phyloP scores from a whole-genome alignment of 2,888 invertebrate species.

The Melangyna quadrimaculata region DNA sequence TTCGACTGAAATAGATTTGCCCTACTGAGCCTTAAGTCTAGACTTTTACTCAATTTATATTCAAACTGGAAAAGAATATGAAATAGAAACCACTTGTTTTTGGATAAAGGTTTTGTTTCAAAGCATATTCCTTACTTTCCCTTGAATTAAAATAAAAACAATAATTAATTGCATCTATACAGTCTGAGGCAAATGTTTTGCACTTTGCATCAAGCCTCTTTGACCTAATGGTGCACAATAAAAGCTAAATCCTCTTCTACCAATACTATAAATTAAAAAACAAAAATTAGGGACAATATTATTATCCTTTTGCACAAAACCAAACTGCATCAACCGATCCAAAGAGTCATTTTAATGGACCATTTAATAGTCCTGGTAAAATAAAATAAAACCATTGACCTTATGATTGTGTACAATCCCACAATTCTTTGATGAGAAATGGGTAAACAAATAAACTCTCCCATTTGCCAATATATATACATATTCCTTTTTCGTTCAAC shows the following conservation, averaged over 20 bases:
- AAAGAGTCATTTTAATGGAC: background rate
- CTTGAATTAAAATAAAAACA: background rate
- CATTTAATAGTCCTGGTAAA: slow-evolving; percentile 11
- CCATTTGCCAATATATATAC: background rate
- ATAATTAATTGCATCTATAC: background rate
- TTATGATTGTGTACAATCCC: background rate
- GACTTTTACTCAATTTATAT: too few species aligned
- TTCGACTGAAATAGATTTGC: too few species aligned
- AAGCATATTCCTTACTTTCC: background rate
- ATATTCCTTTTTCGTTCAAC: background rate
- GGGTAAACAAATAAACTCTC: background rate
- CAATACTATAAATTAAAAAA: background rate
- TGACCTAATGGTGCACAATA: background rate
- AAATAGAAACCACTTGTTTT: too few species aligned
- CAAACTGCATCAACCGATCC: background rate
- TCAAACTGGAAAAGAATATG: too few species aligned
- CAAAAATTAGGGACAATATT: background rate
- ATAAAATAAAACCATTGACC: slow-evolving; percentile 4
- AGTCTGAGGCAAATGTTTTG: background rate
- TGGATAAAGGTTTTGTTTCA: background rate
- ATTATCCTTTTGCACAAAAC: slow-evolving; percentile 12
- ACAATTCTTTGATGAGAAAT: slow-evolving; percentile 2
- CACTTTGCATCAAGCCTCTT: background rate
- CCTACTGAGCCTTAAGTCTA: background rate
- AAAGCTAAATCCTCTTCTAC: background rate